Conservation (phyloP, 1,140 invertebrate genomes). For the Atta cephalotes region DNA sequence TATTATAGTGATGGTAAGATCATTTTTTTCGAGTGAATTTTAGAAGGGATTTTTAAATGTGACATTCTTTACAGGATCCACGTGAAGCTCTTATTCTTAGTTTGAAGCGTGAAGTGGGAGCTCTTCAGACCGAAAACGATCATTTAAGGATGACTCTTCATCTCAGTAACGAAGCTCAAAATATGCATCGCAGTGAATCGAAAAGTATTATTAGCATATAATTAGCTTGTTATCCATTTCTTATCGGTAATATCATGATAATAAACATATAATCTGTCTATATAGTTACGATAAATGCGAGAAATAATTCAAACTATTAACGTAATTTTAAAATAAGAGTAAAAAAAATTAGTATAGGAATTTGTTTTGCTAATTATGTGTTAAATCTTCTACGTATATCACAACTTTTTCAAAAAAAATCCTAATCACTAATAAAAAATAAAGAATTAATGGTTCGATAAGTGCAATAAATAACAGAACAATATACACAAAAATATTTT, state of each 20-base stretch:
- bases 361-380: not conserved
- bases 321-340: not conserved
- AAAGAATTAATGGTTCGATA: not conserved
- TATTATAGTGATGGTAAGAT: conserved; percentile 95
- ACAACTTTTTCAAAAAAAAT: not conserved
- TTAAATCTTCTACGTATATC: not conserved
- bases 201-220: conserved; percentile 69
- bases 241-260: not conserved
- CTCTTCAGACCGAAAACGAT: conserved; percentile 96
- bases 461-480: not conserved
- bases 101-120: conserved; percentile 95
- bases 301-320: not conserved
- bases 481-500: not conserved
- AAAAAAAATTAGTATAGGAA: not conserved
- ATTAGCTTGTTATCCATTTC: not conserved
- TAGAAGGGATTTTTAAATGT: not conserved
- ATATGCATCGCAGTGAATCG: conserved; percentile 68
- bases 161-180: conserved; percentile 80
- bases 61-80: conserved; percentile 90
- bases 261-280: too few species aligned
- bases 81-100: conserved; percentile 96
- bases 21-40: not conserved
- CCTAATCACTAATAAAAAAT: not conserved
- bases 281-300: not conserved
- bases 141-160: conserved; percentile 92